phyloP scores from a whole-genome alignment of 2,113 vertebrate species.

The Turnix velox region DNA sequence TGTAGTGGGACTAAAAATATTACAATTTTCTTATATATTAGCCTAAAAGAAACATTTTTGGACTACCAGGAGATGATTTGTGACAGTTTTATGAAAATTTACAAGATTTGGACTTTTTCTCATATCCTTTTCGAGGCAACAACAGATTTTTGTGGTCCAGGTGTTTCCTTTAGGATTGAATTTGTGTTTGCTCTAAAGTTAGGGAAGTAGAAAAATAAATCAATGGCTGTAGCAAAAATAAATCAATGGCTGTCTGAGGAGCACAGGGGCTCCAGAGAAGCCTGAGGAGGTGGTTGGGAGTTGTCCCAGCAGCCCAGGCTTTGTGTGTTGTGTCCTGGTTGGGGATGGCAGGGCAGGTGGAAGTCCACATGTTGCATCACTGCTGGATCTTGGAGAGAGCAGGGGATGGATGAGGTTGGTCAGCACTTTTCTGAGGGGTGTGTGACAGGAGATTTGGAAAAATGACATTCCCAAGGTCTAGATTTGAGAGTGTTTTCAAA shows the following conservation, averaged over 20 bases:
- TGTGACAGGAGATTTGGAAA: not conserved
- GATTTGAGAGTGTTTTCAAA: not conserved
- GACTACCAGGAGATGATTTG: not conserved
- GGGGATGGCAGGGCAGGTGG: not conserved
- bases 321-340: not conserved
- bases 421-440: rapidly evolving
- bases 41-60: not conserved
- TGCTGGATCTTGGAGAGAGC: not conserved
- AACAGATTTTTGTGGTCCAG: not conserved
- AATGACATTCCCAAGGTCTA: not conserved
- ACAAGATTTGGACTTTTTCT: not conserved
- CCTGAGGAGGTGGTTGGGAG: not conserved
- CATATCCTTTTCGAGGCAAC: not conserved
- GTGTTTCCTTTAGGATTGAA: not conserved
- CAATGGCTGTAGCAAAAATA: not conserved
- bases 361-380: not conserved
- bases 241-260: not conserved
- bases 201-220: not conserved
- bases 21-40: not conserved
- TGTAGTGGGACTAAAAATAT: not conserved
- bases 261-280: not conserved
- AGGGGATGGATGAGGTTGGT: not conserved
- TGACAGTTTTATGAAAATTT: not conserved
- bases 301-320: not conserved
- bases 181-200: not conserved